A percentile compares a stretch with the other conserved stretches of the same genome.
phyloP scores from a whole-genome alignment of 2,888 invertebrate genomes.

The Lobophora halterata region DNA sequence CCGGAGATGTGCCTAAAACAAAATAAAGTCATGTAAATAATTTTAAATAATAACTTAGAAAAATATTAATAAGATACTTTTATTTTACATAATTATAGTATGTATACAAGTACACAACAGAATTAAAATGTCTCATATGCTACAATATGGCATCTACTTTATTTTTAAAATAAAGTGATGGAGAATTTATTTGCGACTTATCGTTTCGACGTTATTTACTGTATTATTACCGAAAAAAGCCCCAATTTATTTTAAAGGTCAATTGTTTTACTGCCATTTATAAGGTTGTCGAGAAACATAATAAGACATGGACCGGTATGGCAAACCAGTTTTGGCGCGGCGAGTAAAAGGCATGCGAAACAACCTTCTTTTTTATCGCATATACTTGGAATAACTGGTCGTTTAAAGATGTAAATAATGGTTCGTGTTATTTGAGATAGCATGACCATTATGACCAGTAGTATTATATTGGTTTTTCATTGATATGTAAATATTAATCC shows the following conservation, averaged over 20 bases:
- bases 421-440: conserved; percentile 26
- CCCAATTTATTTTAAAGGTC: conserved; percentile 53
- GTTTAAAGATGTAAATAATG: conserved; percentile 26
- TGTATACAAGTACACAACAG: too few relatives aligned
- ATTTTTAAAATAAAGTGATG: too few relatives aligned
- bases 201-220: conserved; percentile 16
- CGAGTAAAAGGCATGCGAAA: conserved; percentile 56
- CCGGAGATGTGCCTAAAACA: conserved; percentile 68
- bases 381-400: conserved; percentile 32
- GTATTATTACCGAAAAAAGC: conserved; percentile 40
- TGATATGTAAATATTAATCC: conserved; percentile 22
- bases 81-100: too few relatives aligned
- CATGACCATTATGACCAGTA: too few relatives aligned
- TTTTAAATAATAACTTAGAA: too few relatives aligned
- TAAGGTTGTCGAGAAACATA: conserved; percentile 55
- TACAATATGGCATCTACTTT: too few relatives aligned
- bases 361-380: conserved; percentile 49
- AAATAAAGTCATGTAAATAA: conserved; percentile 34
- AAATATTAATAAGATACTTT: too few relatives aligned
- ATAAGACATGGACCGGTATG: conserved; percentile 52
- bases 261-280: conserved; percentile 61
- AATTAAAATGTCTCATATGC: too few relatives aligned
- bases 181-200: too few relatives aligned
- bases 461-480: conserved; percentile 25
- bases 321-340: conserved; percentile 51